Evolutionary conservation across 2,888 invertebrate species (phyloP).

Genomic region (Fragum sueziense): DNA sequence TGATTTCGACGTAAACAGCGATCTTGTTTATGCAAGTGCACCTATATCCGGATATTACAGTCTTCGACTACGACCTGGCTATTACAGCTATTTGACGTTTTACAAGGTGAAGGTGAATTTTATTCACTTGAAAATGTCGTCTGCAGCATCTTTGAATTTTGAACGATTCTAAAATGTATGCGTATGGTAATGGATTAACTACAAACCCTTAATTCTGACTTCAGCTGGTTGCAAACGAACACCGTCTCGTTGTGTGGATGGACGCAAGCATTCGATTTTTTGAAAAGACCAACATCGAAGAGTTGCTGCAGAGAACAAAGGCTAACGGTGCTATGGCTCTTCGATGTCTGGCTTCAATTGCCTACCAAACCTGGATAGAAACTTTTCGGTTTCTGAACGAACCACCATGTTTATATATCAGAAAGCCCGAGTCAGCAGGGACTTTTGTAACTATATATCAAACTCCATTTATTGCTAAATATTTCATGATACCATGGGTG

Average conservation of each 20-base stretch:
- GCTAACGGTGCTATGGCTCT: background rate
- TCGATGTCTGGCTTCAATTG: background rate
- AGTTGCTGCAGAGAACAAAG: background rate
- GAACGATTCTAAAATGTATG: too few relatives aligned
- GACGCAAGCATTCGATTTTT: background rate
- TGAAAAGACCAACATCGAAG: background rate
- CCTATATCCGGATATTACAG: too few relatives aligned
- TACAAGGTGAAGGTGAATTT: too few relatives aligned
- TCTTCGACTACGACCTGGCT: too few relatives aligned
- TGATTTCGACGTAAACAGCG: too few relatives aligned
- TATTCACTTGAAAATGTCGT: too few relatives aligned
- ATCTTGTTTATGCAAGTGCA: too few relatives aligned
- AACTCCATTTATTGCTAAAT: background rate
- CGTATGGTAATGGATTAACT: too few relatives aligned
- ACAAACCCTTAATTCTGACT: too few relatives aligned
- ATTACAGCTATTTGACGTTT: too few relatives aligned
- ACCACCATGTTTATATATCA: background rate
- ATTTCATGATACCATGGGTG: constrained; percentile 10
- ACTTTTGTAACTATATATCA: background rate
- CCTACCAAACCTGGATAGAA: background rate
- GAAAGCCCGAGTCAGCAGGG: background rate
- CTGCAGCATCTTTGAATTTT: too few relatives aligned
- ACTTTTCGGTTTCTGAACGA: background rate
- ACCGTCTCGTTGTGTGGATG: background rate
- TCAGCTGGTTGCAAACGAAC: background rate